Evolutionary conservation across 2,113 vertebrate genomes (phyloP).

Genomic region (Numenius arquata): DNA sequence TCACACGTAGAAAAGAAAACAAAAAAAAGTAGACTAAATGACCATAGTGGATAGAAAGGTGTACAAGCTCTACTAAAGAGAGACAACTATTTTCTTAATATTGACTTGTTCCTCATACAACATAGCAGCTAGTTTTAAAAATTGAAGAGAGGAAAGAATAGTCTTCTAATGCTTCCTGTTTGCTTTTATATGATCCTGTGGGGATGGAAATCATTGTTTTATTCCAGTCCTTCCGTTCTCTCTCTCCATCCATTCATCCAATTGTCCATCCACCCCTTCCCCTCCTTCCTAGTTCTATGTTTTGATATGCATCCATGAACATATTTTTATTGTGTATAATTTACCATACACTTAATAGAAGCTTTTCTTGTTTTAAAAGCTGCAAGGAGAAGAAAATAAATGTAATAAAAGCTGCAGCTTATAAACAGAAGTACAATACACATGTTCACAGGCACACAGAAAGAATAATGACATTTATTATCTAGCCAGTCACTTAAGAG

Average conservation of each 20-base stretch:
- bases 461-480: constrained; percentile 62
- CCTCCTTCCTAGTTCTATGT: constrained; percentile 52
- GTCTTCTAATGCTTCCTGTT: constrained; percentile 42
- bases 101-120: constrained; percentile 2
- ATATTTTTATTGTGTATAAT: background rate
- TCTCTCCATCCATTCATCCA: constrained; percentile 1
- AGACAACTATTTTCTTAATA: background rate
- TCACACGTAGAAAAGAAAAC: background rate
- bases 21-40: background rate
- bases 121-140: constrained; percentile 7
- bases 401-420: constrained; percentile 50
- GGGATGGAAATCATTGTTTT: constrained; percentile 54
- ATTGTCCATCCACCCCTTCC: background rate
- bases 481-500: constrained; percentile 26
- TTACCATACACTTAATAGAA: constrained; percentile 25
- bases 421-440: constrained; percentile 29
- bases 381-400: constrained; percentile 60
- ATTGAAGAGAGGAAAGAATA: constrained; percentile 33
- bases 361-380: constrained; percentile 48
- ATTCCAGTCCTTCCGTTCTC: constrained; percentile 51
- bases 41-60: background rate
- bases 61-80: background rate
- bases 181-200: constrained; percentile 54
- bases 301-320: constrained; percentile 61
- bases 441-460: constrained; percentile 21